Evolutionary conservation across 2,797 vertebrate species (phyloP).

Genomic region (Cheirogaleus major): DNA sequence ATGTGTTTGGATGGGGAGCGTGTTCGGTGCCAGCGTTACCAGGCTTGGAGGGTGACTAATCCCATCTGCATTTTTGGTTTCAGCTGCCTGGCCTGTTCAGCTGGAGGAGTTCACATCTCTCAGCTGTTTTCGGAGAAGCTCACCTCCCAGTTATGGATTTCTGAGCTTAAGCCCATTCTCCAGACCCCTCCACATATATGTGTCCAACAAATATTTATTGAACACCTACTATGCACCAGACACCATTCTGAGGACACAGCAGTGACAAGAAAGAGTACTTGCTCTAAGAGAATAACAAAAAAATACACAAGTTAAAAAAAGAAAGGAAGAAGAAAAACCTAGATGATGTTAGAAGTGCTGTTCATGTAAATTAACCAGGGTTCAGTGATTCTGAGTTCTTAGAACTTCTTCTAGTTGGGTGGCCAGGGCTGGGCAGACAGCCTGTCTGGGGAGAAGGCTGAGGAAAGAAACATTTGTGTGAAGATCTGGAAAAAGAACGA

Average conservation of each 20-base stretch:
- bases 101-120: conserved; percentile 66
- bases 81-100: conserved; percentile 77
- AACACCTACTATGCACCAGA: background rate
- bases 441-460: background rate
- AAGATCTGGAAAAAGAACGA: background rate
- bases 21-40: conserved; percentile 83
- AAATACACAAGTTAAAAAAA: background rate
- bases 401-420: background rate
- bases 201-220: background rate
- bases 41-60: conserved; percentile 85
- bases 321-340: background rate
- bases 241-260: background rate
- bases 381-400: background rate
- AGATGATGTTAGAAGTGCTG: background rate
- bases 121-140: conserved; percentile 70
- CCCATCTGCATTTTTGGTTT: conserved; percentile 84
- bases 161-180: background rate
- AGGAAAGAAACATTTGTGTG: background rate
- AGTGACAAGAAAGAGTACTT: background rate
- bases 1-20: conserved; percentile 79
- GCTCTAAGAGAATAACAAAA: background rate
- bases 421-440: background rate
- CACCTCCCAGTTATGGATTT: background rate
- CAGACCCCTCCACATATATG: accelerated
- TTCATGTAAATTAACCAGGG: background rate